phyloP scores from a whole-genome alignment of 2,113 vertebrate genomes.

The Planiliza haematocheilus region DNA sequence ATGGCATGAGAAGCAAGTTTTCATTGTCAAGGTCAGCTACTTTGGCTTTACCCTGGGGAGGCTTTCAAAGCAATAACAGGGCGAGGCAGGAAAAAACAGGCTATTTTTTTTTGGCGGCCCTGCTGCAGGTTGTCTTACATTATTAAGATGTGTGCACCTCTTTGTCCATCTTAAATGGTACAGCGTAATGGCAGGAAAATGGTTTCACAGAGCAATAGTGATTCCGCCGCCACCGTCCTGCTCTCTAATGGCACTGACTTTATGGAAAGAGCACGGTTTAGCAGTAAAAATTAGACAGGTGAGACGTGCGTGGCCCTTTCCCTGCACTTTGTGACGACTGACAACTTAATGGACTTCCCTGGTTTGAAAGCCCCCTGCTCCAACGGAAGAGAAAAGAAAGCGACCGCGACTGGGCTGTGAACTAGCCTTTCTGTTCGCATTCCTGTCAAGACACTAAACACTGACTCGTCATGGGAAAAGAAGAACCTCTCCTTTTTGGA shows the following conservation, averaged over 20 bases:
- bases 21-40: too few relatives aligned
- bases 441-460: slow-evolving; percentile 10
- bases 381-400: slow-evolving; percentile 9
- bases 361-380: slow-evolving; percentile 38
- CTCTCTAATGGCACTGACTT: slow-evolving; percentile 2
- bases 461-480: neutral
- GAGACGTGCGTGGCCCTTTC: slow-evolving; percentile 8
- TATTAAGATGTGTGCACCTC: slow-evolving; percentile 48
- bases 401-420: slow-evolving; percentile 15
- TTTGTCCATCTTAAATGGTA: slow-evolving; percentile 38
- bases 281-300: slow-evolving; percentile 57
- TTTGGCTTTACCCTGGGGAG: too few relatives aligned
- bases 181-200: slow-evolving; percentile 15
- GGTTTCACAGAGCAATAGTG: slow-evolving; percentile 6
- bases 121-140: slow-evolving; percentile 37
- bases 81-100: too few relatives aligned
- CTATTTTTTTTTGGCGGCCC: neutral
- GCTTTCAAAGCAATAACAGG: too few relatives aligned
- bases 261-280: slow-evolving; percentile 32
- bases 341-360: slow-evolving; percentile 74
- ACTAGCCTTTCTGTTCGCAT: slow-evolving; percentile 34
- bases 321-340: slow-evolving; percentile 31
- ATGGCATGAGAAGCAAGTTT: too few relatives aligned
- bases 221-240: slow-evolving; percentile 18
- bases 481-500: slow-evolving; percentile 5